Evolutionary conservation across 2,797 vertebrate genomes (phyloP).

Genomic region (Cichlasoma orientale): DNA sequence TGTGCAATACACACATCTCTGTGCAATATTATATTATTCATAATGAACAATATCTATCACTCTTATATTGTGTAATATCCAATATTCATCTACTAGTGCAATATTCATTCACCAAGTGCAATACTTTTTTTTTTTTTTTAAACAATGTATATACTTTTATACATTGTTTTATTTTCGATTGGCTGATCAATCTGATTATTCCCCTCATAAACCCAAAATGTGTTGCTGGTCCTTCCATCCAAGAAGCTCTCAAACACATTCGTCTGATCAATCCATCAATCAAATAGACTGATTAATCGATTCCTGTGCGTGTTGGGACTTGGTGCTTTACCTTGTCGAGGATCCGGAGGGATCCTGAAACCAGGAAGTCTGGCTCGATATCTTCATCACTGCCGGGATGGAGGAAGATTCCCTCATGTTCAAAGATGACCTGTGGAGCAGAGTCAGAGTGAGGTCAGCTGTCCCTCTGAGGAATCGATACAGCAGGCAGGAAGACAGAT

Average conservation of each 20-base stretch:
- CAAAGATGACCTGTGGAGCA: constrained; percentile 86
- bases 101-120: too few species aligned
- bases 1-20: too few species aligned
- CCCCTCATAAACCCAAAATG: background rate
- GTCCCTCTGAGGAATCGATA: background rate
- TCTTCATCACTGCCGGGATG: constrained; percentile 86
- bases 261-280: too few species aligned
- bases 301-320: background rate
- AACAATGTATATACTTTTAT: too few species aligned
- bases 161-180: background rate
- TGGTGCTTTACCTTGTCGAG: constrained; percentile 87
- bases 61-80: too few species aligned
- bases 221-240: too few species aligned
- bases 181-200: background rate
- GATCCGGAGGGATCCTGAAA: constrained; percentile 88
- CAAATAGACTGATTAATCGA: background rate
- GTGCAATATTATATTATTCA: too few species aligned
- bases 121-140: too few species aligned
- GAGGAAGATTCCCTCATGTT: constrained; percentile 94
- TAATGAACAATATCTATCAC: too few species aligned
- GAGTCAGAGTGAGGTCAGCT: background rate
- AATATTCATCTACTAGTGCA: too few species aligned
- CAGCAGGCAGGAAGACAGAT: background rate
- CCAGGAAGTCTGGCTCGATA: constrained; percentile 86
- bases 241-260: too few species aligned